Conservation (phyloP, 2,113 vertebrate species). For the Dolichallabes microphthalmus region DNA sequence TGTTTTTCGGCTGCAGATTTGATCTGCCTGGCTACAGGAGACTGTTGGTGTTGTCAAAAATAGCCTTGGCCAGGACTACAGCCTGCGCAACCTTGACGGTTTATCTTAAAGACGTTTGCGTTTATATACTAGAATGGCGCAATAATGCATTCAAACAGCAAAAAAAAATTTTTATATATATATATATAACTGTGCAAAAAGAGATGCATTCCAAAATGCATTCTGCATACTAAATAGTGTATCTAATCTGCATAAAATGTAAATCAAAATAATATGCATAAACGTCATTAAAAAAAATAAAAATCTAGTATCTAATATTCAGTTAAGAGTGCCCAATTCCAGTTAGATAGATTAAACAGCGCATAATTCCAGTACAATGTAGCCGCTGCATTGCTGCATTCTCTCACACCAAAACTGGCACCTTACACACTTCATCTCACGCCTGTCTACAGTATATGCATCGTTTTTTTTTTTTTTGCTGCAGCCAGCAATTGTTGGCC, state of each 20-base stretch:
- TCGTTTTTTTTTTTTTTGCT: background rate
- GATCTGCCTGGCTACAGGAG: conserved; percentile 22
- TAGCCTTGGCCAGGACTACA: background rate
- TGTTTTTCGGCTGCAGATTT: conserved; percentile 14
- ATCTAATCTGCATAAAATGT: conserved; percentile 15
- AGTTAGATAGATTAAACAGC: background rate
- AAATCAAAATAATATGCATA: background rate
- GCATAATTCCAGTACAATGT: background rate
- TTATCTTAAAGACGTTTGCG: background rate
- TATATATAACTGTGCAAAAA: background rate
- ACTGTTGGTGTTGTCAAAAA: conserved; percentile 15
- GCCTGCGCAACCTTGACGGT: conserved; percentile 12
- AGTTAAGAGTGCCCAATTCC: background rate
- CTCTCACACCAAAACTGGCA: background rate
- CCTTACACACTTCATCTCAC: background rate
- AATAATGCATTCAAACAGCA: background rate
- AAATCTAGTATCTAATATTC: too few species aligned
- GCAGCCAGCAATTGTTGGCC: conserved; percentile 24
- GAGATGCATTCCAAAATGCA: background rate
- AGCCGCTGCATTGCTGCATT: conserved; percentile 33
- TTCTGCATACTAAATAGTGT: conserved; percentile 13
- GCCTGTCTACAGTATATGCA: background rate
- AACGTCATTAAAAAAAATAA: too few species aligned
- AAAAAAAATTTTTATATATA: background rate
- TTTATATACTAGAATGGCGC: conserved; percentile 7